Evolutionary conservation across 2,888 invertebrate genomes (phyloP).

Genomic region (Diabrotica balteata): DNA sequence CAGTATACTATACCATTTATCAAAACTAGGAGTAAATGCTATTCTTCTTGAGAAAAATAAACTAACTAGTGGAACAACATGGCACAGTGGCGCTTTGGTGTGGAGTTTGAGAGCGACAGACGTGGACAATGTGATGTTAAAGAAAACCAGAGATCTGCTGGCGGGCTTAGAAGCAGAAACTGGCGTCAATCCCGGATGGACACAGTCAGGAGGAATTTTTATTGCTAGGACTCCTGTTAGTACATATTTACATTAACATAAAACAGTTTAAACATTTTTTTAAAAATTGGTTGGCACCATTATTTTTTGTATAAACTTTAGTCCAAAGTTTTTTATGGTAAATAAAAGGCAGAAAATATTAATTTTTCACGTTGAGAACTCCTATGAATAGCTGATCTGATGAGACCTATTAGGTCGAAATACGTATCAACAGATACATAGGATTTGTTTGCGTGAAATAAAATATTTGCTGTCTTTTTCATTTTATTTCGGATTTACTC

Average conservation of each 20-base stretch:
- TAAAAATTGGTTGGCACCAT: no score
- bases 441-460: no score
- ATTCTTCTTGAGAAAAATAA: conserved; percentile 44
- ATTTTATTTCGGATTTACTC: no score
- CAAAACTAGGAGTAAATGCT: conserved; percentile 44
- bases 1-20: conserved; percentile 45
- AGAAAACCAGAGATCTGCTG: conserved; percentile 74
- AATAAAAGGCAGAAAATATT: no score
- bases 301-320: no score
- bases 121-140: conserved; percentile 80
- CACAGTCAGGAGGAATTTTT: conserved; percentile 88
- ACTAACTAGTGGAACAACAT: conserved; percentile 46
- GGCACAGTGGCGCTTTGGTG: conserved; percentile 47
- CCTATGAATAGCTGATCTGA: no score
- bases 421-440: no score
- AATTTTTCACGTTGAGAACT: no score
- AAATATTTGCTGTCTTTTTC: no score
- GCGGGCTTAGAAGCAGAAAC: conserved; percentile 77
- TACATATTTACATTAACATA: not conserved
- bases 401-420: no score
- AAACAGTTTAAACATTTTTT: no score
- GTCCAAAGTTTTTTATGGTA: no score
- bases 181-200: conserved; percentile 85
- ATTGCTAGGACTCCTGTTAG: conserved; percentile 75
- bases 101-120: conserved; percentile 78